Percentiles rank a stretch among this genome's conserved stretches.
These are phyloP conservation scores for Pipistrellus pygmaeus DNA, from an alignment of 2,797 vertebrate species.

Conservation along the genomic window DNA sequence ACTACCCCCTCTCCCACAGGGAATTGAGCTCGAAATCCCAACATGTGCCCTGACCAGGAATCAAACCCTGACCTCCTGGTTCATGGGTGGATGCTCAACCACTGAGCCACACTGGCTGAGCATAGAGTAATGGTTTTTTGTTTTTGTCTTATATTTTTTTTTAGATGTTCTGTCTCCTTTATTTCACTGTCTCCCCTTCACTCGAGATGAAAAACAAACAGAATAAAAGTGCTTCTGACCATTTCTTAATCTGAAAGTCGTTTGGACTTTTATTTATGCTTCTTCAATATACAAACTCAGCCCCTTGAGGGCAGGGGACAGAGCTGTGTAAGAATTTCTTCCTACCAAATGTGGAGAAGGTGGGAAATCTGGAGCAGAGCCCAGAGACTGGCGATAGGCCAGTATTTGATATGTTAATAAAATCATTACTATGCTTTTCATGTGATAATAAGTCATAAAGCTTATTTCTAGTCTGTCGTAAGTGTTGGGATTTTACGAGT, in stretches of 20 bases:
- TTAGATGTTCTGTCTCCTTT: not conserved
- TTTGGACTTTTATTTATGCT: not conserved
- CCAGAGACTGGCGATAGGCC: not conserved
- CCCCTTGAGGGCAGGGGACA: not conserved
- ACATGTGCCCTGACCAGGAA: too few relatives aligned
- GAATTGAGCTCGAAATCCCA: too few relatives aligned
- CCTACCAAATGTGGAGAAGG: not conserved
- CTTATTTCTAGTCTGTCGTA: conserved; percentile 39
- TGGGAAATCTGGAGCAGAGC: not conserved
- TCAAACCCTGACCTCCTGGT: too few relatives aligned
- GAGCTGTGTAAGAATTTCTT: not conserved
- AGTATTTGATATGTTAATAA: conserved; percentile 9
- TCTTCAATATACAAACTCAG: not conserved
- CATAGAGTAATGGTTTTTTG: too few relatives aligned
- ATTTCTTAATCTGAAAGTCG: conserved; percentile 12
- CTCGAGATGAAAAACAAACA: conserved; percentile 38
- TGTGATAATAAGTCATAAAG: not conserved
- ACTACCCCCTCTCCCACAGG: too few relatives aligned
- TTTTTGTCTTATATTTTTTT: not conserved
- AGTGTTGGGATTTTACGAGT: not conserved
- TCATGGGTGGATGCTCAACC: too few relatives aligned
- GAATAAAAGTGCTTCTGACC: not conserved
- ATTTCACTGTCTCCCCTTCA: not conserved
- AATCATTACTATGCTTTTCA: not conserved
- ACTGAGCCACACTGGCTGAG: too few relatives aligned